A percentile compares a stretch with the other conserved stretches of the same genome.
phyloP scores from a whole-genome alignment of 1,140 invertebrate genomes.

The Stegodyphus mimosarum region DNA sequence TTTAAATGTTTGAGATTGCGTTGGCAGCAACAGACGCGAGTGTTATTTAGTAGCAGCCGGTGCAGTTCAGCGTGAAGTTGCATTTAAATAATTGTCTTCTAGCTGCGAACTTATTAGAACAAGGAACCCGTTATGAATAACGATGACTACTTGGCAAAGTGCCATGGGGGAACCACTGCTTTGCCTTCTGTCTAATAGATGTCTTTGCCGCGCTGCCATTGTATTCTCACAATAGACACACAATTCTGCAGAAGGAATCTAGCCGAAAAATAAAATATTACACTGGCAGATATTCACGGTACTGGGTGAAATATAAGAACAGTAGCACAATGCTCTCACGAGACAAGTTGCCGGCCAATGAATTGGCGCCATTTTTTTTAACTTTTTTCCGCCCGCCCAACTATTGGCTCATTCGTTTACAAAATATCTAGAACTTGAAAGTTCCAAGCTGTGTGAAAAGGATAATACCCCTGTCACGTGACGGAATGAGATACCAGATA shows the following conservation, averaged over 20 bases:
- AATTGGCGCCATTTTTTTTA: slow-evolving; percentile 47
- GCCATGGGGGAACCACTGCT: background rate
- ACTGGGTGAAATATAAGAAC: slow-evolving; percentile 48
- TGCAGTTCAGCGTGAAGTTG: slow-evolving; percentile 43
- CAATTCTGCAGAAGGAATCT: slow-evolving; percentile 48
- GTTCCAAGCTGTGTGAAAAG: slow-evolving; percentile 46
- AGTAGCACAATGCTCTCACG: slow-evolving; percentile 51
- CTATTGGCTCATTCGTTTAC: slow-evolving; percentile 21
- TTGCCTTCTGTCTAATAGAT: no score
- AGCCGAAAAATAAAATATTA: slow-evolving; percentile 50
- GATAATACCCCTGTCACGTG: slow-evolving; percentile 31
- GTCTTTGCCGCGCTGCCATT: background rate
- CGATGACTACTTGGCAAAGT: slow-evolving; percentile 37
- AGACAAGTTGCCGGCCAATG: slow-evolving; percentile 48
- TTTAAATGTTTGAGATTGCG: slow-evolving; percentile 51
- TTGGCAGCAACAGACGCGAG: slow-evolving; percentile 29
- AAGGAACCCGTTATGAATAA: slow-evolving; percentile 54
- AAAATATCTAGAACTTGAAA: slow-evolving; percentile 45
- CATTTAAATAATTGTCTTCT: slow-evolving; percentile 57
- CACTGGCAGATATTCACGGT: slow-evolving; percentile 43
- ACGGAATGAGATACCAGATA: slow-evolving; percentile 30
- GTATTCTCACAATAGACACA: slow-evolving; percentile 40
- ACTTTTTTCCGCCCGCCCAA: slow-evolving; percentile 1
- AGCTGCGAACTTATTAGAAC: slow-evolving; percentile 56
- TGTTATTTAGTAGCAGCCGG: slow-evolving; percentile 26